Evolutionary conservation across 2,113 vertebrate species (phyloP).

Genomic region (Furnarius figulus): DNA sequence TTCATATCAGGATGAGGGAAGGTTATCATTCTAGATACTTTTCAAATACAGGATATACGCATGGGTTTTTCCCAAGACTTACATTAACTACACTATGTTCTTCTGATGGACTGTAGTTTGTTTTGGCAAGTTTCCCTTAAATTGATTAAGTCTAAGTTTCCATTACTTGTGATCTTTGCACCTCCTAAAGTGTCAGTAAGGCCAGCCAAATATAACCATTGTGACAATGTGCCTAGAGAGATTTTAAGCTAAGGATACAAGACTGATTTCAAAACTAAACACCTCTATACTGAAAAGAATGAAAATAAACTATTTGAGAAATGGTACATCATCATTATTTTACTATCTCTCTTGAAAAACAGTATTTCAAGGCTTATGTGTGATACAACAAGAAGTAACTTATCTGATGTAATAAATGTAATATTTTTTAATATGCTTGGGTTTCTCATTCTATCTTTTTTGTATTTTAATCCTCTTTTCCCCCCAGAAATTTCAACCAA

Average conservation of each 20-base stretch:
- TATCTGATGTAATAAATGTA: background rate
- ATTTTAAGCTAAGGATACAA: background rate
- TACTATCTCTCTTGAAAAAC: background rate
- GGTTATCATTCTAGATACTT: background rate
- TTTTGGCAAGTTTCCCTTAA: constrained; percentile 19
- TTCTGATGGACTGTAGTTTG: background rate
- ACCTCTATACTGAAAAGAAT: background rate
- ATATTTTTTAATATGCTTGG: background rate
- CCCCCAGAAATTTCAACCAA: background rate
- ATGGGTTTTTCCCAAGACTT: background rate
- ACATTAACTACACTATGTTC: background rate
- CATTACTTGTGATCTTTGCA: constrained; percentile 2
- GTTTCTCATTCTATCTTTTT: background rate
- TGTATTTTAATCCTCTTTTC: background rate
- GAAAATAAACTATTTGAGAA: background rate
- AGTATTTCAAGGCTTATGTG: background rate
- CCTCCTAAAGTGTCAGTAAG: background rate
- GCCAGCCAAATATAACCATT: background rate
- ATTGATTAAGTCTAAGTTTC: constrained; percentile 4
- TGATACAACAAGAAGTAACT: background rate
- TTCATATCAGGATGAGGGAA: background rate
- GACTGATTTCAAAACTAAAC: background rate
- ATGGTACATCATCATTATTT: background rate
- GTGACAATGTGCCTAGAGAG: background rate
- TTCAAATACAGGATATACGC: background rate